These are phyloP conservation scores for Eupithecia subfuscata DNA, from an alignment of 2,888 invertebrate species.

Conservation along the genomic window DNA sequence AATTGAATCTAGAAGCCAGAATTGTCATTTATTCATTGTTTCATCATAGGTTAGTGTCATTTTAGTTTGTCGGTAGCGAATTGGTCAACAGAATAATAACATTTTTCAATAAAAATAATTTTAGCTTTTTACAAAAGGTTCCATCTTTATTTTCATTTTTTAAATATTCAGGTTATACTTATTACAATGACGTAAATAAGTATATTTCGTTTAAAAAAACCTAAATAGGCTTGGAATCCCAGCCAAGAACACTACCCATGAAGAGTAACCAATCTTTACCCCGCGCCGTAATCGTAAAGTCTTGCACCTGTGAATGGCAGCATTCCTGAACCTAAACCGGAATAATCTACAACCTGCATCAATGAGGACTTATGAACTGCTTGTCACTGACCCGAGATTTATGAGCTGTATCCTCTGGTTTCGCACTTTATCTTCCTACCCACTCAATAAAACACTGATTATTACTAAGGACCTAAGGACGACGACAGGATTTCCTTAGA, in stretches of 20 bases:
- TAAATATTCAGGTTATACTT: neutral
- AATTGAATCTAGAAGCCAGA: too few relatives aligned
- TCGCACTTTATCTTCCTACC: conserved; percentile 2
- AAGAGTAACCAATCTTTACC: conserved; percentile 3
- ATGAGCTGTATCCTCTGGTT: conserved; percentile 24
- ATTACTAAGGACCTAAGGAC: neutral
- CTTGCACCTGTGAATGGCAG: conserved; percentile 13
- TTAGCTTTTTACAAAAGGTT: too few relatives aligned
- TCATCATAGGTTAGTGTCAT: too few relatives aligned
- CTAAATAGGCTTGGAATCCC: neutral
- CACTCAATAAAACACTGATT: conserved; percentile 8
- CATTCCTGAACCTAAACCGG: conserved; percentile 30
- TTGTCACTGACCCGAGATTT: conserved; percentile 22
- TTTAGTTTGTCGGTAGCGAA: too few relatives aligned
- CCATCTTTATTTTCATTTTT: too few relatives aligned
- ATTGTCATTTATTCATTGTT: too few relatives aligned
- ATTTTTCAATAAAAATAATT: too few relatives aligned
- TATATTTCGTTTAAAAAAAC: too few relatives aligned
- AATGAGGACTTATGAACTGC: conserved; percentile 17
- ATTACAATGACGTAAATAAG: neutral
- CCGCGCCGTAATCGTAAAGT: conserved; percentile 10
- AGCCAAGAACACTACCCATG: neutral
- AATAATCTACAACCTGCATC: conserved; percentile 21
- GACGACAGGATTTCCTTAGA: neutral
- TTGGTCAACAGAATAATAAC: too few relatives aligned